Evolutionary conservation across 2,113 vertebrate genomes (phyloP), one percentile per base, ranked within the genome.

Genomic region (Corynorhinus townsendii): DNA sequence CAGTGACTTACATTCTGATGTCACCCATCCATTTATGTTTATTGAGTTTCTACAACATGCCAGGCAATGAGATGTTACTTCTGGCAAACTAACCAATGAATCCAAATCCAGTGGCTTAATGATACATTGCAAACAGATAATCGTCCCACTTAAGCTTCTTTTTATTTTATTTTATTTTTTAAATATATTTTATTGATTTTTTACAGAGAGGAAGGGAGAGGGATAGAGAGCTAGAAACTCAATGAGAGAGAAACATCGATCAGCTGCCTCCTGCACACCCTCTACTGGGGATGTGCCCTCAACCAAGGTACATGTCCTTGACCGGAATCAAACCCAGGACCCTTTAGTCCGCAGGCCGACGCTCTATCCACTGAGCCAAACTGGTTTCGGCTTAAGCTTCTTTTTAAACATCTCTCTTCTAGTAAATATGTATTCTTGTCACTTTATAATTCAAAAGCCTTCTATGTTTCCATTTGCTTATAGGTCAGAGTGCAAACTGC

Each of bases 101-200:
- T 15, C 4, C 33, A 64, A 86, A 49, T 26, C 35, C 35, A 11
- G 14, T 24, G 43, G 7, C 5, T 93, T 43, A 80, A 69, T 59
- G 30, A 95, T 82, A 91, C 7, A 62, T 71, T 95, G 71, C 69
- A 91, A 82, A 71, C 49, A 72, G 56, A 80, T 80, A 66, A 68
- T 24, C 81, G 26, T 20, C 20, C 56, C 9, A 66, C 52, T 79
- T 72, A 86, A 47, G 4, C 14, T 52, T 90, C 40, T 43, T n/a
- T n/a, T n/a, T n/a, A n/a, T n/a, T n/a, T n/a, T n/a, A n/a, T n/a
- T n/a, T n/a, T n/a, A n/a, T n/a, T n/a, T n/a, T n/a, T n/a, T n/a
- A n/a, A n/a, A n/a, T n/a, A n/a, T n/a, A n/a, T n/a, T n/a, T n/a
- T n/a, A n/a, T n/a, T n/a, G n/a, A n/a, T n/a, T n/a, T n/a, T n/a